A percentile compares a stretch with the other conserved stretches of the same genome.
Evolutionary conservation across 2,888 invertebrate genomes (phyloP).

Genomic region (Sinopyrophorus schimmeli): DNA sequence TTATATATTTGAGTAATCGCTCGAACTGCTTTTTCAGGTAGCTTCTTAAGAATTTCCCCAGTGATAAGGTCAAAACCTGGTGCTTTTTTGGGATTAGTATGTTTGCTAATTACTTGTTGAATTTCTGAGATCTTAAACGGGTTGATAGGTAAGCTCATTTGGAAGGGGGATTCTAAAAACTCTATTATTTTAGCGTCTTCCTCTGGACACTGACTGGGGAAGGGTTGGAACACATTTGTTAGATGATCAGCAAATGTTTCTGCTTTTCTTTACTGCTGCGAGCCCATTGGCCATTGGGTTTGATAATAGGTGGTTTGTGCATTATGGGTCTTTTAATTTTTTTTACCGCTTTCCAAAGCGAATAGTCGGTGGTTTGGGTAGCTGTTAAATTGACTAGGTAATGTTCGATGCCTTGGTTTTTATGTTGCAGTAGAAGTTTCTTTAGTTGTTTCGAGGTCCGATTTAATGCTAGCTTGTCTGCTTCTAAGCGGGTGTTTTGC

Average conservation of each 20-base stretch:
- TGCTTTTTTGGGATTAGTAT: slow-evolving; percentile 21
- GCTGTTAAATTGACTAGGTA: slow-evolving; percentile 19
- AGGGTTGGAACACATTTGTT: slow-evolving; percentile 29
- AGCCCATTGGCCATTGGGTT: slow-evolving; percentile 31
- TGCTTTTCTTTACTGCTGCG: slow-evolving; percentile 31
- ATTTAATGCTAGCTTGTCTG: too few species aligned
- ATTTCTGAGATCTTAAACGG: slow-evolving; percentile 1
- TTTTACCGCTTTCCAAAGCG: slow-evolving; percentile 36
- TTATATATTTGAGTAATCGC: slow-evolving; percentile 8
- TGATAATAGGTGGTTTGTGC: slow-evolving; percentile 24
- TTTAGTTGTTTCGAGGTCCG: slow-evolving; percentile 14
- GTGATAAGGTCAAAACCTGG: slow-evolving; percentile 20
- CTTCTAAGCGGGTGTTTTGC: too few species aligned
- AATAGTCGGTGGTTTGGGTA: slow-evolving; percentile 25
- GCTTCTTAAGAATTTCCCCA: neutral
- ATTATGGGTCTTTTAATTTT: slow-evolving; percentile 27
- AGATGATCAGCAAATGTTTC: slow-evolving; percentile 32
- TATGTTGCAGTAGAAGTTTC: slow-evolving; percentile 9
- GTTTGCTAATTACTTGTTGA: neutral
- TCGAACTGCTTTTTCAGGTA: neutral
- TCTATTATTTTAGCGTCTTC: slow-evolving; percentile 15
- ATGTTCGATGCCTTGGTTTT: slow-evolving; percentile 15
- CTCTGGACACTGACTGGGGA: slow-evolving; percentile 14
- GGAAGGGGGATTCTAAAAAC: slow-evolving; percentile 15
- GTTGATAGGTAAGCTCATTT: slow-evolving; percentile 17